phyloP scores from a whole-genome alignment of 2,113 vertebrate genomes.

The Chlorodrepanis virens region DNA sequence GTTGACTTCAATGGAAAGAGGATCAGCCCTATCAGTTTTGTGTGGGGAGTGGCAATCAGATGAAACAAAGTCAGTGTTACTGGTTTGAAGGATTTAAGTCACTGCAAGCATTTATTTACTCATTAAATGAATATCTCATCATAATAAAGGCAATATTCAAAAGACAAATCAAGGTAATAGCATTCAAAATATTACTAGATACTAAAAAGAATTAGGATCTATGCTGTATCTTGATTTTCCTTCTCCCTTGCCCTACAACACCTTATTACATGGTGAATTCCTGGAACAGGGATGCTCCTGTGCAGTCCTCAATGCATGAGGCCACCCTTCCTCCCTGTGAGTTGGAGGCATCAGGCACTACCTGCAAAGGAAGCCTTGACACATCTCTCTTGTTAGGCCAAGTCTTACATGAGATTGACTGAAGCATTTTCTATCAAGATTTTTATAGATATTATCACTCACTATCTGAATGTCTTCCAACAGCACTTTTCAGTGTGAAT shows the following conservation, averaged over 20 bases:
- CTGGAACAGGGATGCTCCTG: neutral
- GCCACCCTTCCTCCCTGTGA: neutral
- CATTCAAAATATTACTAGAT: neutral
- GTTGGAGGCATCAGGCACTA: accelerated
- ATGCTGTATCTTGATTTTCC: neutral
- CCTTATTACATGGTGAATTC: neutral
- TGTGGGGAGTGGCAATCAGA: neutral
- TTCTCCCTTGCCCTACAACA: neutral
- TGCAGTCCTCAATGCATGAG: accelerated
- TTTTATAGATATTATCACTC: neutral
- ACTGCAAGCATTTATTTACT: neutral
- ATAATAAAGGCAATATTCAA: neutral
- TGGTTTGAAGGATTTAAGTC: neutral
- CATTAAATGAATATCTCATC: neutral
- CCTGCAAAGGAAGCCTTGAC: neutral
- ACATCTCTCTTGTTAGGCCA: neutral
- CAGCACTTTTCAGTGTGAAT: neutral
- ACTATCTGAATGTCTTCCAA: neutral
- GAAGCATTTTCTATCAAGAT: neutral
- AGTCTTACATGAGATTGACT: neutral
- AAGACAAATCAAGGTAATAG: neutral
- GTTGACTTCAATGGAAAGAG: neutral
- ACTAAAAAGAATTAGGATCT: neutral
- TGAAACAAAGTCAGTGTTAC: neutral
- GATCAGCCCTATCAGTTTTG: neutral